Base-by-base conservation (phyloP, 2,797 vertebrate species). In the Gallinago solitaria region DNA sequence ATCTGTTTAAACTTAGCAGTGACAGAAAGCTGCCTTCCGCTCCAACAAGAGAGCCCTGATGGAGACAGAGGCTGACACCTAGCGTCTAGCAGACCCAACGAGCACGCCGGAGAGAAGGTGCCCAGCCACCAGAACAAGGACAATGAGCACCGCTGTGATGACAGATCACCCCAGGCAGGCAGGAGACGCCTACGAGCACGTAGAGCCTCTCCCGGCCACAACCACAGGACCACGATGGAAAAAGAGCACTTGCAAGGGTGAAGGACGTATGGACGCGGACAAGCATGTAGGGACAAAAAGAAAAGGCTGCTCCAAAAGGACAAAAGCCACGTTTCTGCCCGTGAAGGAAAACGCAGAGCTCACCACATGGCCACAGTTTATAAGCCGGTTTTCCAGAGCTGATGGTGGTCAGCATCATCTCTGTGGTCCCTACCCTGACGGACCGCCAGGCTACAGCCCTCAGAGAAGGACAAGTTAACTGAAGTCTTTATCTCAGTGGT, bases 51-150 rank as follows among this genome's bases (percentile, higher is more conserved):
- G 67, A 80, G 86, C 53, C 83, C 63, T 93, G 90, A 96, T 5
- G 27, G 88, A 87, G 92, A 94, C 89, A 91, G 89, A 95, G 93
- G 97, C 96, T 98, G 98, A 98, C 98, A 98, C 90, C 98, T 98
- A 98, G 97, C 70, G 98, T 95, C 89, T 92, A 86, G 24, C 74
- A 88, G 78, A 51, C 61, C 85, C 90, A 71, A 73, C 28, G 23
- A 61, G 87, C 53, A 9, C 54, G 57, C 60, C 0, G 4, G 23
- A 35, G 68, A 64, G 74, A 87, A 82, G 87, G 63, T 48, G 71
- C 54, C 68, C 77, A 84, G 13, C 54, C 75, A 74, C 25, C 35
- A 74, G 25, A 32, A 69, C 64, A 85, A 93, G 77, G 86, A 84
- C 65, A 5, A 78, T 4, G 37, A 88, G 47, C 65, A 61, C 17